These are phyloP conservation scores for Smutsia temminckii DNA, from an alignment of 2,797 vertebrate genomes.

Conservation along the genomic window DNA sequence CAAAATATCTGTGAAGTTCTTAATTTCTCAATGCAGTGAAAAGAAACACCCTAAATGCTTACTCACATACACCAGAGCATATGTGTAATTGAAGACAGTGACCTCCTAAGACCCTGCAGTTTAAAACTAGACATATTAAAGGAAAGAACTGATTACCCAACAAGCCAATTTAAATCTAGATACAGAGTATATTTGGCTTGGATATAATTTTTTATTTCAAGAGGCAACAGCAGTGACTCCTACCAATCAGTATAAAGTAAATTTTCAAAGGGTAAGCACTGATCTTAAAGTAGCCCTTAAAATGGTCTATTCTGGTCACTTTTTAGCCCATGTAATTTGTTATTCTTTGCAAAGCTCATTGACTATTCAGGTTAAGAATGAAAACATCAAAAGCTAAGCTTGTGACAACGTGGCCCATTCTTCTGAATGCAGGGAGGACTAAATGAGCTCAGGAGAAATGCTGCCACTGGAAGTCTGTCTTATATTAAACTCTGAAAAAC, in stretches of 20 bases:
- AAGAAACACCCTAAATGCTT: not conserved
- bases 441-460: not conserved
- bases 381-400: not conserved
- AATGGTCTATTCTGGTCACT: constrained; percentile 51
- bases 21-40: not conserved
- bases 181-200: not conserved
- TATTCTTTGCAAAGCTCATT: constrained; percentile 52
- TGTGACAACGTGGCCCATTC: not conserved
- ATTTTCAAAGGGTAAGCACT: constrained; percentile 52
- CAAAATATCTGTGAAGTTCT: not conserved
- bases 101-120: not conserved
- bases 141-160: not conserved
- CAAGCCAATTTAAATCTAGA: not conserved
- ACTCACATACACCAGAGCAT: not conserved
- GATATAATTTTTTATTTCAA: constrained; percentile 51
- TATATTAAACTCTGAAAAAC: not conserved
- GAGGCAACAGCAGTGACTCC: not conserved
- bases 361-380: not conserved
- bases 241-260: not conserved
- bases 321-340: not conserved
- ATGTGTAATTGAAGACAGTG: not conserved
- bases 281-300: constrained; percentile 57
- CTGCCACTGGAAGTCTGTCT: not conserved
- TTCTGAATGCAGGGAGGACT: not conserved
- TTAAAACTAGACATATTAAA: not conserved